phyloP scores from a whole-genome alignment of 2,113 vertebrate genomes.

The Sinocyclocheilus grahami region DNA sequence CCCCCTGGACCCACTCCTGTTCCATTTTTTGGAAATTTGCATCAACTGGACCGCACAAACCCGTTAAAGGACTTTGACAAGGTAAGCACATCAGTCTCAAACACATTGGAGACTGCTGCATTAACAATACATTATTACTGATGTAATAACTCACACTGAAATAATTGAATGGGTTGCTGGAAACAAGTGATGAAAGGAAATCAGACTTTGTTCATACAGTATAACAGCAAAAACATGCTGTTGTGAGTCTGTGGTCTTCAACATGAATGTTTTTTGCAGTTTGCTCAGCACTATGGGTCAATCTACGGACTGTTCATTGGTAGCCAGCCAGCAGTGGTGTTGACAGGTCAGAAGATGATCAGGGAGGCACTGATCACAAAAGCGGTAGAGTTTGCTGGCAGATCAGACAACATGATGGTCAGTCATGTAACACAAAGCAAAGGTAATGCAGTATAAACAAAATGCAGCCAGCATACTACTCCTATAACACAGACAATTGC shows the following conservation, averaged over 20 bases:
- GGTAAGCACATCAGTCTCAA: conserved; percentile 14
- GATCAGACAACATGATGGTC: conserved; percentile 27
- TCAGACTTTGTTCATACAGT: background rate
- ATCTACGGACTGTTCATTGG: conserved; percentile 47
- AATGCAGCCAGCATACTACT: background rate
- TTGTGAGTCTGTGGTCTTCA: background rate
- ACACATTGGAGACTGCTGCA: background rate
- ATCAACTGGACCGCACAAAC: conserved; percentile 14
- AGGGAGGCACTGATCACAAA: conserved; percentile 50
- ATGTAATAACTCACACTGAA: no score
- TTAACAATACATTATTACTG: background rate
- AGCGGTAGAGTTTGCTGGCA: conserved; percentile 46
- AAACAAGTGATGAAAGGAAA: background rate
- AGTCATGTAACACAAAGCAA: conserved; percentile 16
- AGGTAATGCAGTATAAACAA: conserved; percentile 17
- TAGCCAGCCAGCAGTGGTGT: conserved; percentile 37
- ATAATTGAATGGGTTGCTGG: no score
- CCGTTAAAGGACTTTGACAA: conserved; percentile 16
- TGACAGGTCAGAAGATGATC: conserved; percentile 53
- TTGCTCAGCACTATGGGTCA: conserved; percentile 45
- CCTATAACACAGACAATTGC: background rate
- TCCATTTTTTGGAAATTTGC: conserved; percentile 43
- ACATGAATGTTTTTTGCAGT: conserved; percentile 10
- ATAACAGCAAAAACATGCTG: background rate
- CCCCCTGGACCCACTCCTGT: conserved; percentile 18